These are phyloP conservation scores for Hypomesus transpacificus DNA, from an alignment of 2,113 vertebrate genomes.

Conservation along the genomic window DNA sequence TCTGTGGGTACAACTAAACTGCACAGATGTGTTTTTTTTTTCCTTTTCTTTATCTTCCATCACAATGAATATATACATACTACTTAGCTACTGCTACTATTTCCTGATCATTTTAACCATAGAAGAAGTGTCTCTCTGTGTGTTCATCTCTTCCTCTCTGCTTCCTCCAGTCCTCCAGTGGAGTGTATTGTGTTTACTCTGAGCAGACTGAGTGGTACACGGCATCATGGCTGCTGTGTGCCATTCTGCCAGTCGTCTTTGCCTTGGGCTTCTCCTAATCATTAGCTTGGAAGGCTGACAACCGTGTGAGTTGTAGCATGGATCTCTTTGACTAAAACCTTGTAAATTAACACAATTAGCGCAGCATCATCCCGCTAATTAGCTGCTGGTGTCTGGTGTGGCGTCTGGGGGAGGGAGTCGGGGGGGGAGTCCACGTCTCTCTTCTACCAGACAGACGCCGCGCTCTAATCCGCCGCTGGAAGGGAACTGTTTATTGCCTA, in stretches of 20 bases:
- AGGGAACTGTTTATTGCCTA: constrained; percentile 46
- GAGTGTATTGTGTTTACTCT: constrained; percentile 15
- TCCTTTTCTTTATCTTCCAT: too few relatives aligned
- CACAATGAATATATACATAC: too few relatives aligned
- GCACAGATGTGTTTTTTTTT: too few relatives aligned
- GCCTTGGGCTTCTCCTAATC: constrained; percentile 88
- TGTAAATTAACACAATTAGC: constrained; percentile 99
- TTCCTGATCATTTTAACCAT: too few relatives aligned
- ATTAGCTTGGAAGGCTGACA: constrained; percentile 89
- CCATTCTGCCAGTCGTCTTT: constrained; percentile 60
- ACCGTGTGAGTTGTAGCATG: constrained; percentile 85
- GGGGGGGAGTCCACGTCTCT: constrained; percentile 83
- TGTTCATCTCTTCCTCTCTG: too few relatives aligned
- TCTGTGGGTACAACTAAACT: too few relatives aligned
- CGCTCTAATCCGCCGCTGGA: constrained; percentile 52
- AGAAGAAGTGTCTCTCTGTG: too few relatives aligned
- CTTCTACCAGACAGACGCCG: constrained; percentile 78
- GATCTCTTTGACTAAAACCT: constrained; percentile 97
- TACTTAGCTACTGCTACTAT: too few relatives aligned
- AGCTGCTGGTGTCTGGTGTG: constrained; percentile 88
- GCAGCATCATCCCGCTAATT: constrained; percentile 97
- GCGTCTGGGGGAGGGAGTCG: constrained; percentile 83
- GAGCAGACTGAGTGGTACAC: constrained; percentile 23
- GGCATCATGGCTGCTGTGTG: constrained; percentile 42
- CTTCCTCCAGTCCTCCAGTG: too few relatives aligned